Evolutionary conservation across 2,797 vertebrate genomes (phyloP), one percentile per base, ranked within the genome.

Genomic region (Epinephelus malabaricus): DNA sequence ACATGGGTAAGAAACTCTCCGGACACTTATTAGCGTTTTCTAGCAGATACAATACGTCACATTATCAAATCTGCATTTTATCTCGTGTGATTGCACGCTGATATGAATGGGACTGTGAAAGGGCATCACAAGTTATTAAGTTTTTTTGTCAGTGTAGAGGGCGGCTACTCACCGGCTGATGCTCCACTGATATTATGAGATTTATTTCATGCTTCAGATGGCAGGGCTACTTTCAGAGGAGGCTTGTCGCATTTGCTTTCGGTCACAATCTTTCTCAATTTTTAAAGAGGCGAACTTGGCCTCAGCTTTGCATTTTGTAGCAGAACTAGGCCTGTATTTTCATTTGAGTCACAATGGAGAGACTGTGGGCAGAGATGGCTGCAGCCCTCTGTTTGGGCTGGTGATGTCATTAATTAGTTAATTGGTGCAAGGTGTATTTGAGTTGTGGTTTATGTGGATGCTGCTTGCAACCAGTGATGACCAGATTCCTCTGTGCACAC

Each of bases 1-100:
- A 93, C 83, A 96, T 96, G 96, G 96, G 96, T 96, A 89, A 96
- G 95, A 90, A 63, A 60, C 65, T 63, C 65, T 63, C 3, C 65
- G 49, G 60, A 47, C n/a, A 12, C 54, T 50, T 66, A 27, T 78
- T 65, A 49, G 4, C 65, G n/a, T 55, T 69, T 40, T 40, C 8
- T 63, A 69, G 51, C 60, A 51, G 38, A 51, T 55, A 46, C 14
- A 34, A 34, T 8, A 38, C 23, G 61, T 73, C 46, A 59, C 51
- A 69, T 54, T 23, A 66, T 73, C 49, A 65, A 38, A 79, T 82
- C 17, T 85, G 49, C 49, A 17, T 51, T 81, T 71, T 25, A 15
- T 73, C 64, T 58, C 54, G n/a, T 70, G 65, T 55, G 73, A 86
- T 45, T 71, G 21, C 27, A 0, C 30, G 46, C 17, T 53, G 60